These are phyloP conservation scores for Yponomeuta malinellus DNA, from an alignment of 2,888 invertebrate genomes.

Conservation along the genomic window DNA sequence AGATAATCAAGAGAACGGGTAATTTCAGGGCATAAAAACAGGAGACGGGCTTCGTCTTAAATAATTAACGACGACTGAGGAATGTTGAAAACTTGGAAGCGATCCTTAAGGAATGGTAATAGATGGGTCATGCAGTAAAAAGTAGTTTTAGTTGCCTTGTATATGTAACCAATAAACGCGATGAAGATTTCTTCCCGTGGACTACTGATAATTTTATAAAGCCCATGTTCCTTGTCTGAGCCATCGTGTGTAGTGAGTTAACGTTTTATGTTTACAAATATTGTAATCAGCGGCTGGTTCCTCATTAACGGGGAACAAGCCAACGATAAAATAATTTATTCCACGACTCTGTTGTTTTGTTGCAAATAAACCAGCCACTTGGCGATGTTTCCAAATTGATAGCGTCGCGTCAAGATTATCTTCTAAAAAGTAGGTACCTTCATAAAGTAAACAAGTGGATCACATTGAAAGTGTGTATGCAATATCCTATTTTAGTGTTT, in stretches of 20 bases:
- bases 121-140: not conserved
- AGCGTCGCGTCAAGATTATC: not conserved
- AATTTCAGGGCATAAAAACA: constrained; percentile 61
- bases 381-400: not conserved
- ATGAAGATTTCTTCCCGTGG: too few relatives aligned
- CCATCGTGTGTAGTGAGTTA: too few relatives aligned
- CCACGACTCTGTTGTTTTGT: not conserved
- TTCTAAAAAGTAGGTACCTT: not conserved
- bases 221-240: too few relatives aligned
- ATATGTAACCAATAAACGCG: too few relatives aligned
- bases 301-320: not conserved
- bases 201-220: too few relatives aligned
- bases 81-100: not conserved
- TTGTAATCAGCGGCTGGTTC: not conserved
- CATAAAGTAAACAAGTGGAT: not conserved
- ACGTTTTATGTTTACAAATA: not conserved
- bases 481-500: too few relatives aligned
- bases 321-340: constrained; percentile 3
- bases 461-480: too few relatives aligned
- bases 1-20: constrained; percentile 66
- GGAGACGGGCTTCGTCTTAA: constrained; percentile 39
- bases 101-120: constrained; percentile 12
- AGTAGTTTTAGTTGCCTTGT: too few relatives aligned
- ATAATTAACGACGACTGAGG: constrained; percentile 57
- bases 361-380: not conserved